These are phyloP conservation scores for Heliconius melpomene DNA, from an alignment of 1,140 invertebrate species.

Conservation along the genomic window DNA sequence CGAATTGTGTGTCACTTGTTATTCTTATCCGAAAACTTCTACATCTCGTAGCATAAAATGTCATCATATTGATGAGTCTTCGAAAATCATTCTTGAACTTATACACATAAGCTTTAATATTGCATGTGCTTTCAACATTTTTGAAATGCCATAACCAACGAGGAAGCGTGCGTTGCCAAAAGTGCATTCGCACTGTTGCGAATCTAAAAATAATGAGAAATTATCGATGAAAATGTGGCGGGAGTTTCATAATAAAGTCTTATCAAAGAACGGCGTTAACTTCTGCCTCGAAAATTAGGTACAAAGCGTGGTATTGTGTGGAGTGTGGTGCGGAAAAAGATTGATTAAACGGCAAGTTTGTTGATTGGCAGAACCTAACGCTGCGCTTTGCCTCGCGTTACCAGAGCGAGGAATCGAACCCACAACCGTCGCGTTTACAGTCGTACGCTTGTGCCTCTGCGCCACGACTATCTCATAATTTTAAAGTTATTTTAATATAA, in stretches of 20 bases:
- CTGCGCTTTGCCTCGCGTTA: too few relatives aligned
- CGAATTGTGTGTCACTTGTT: slow-evolving; percentile 63
- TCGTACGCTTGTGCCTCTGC: too few relatives aligned
- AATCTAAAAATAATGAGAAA: slow-evolving; percentile 46
- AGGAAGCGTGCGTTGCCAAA: slow-evolving; percentile 73
- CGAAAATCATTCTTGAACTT: slow-evolving; percentile 25
- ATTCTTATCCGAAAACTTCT: slow-evolving; percentile 66
- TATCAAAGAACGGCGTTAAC: background rate
- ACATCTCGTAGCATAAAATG: slow-evolving; percentile 64
- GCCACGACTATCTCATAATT: too few relatives aligned
- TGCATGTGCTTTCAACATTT: slow-evolving; percentile 31
- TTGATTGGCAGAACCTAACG: too few relatives aligned
- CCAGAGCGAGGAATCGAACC: too few relatives aligned
- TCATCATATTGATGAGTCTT: slow-evolving; percentile 42
- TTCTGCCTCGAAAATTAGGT: background rate
- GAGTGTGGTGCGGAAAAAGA: background rate
- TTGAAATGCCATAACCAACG: slow-evolving; percentile 49
- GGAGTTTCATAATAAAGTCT: too few relatives aligned
- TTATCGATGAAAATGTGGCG: background rate
- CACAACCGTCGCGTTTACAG: too few relatives aligned
- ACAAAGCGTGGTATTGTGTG: background rate
- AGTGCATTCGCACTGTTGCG: slow-evolving; percentile 58
- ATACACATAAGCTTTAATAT: slow-evolving; percentile 37
- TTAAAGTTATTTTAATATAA: too few relatives aligned
- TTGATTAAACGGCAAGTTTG: too few relatives aligned